phyloP scores from a whole-genome alignment of 1,140 invertebrate species.

The Zaprionus camerounensis region DNA sequence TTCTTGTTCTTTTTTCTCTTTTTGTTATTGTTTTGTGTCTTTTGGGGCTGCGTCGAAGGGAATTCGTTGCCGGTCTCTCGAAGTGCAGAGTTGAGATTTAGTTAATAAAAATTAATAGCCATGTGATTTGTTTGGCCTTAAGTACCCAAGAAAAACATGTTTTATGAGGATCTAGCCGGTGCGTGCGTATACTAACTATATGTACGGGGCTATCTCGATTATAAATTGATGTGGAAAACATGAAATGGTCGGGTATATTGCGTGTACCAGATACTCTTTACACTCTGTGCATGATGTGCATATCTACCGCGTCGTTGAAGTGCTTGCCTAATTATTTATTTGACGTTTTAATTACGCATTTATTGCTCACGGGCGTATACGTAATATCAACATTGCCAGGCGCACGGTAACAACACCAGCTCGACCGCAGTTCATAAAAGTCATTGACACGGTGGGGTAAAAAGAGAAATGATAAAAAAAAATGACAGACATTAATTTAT shows the following conservation, averaged over 20 bases:
- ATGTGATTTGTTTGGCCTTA: conserved; percentile 76
- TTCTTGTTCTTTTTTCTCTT: conserved; percentile 8
- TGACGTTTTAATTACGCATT: conserved; percentile 74
- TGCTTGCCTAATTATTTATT: conserved; percentile 70
- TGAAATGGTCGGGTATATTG: conserved; percentile 15
- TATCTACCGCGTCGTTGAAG: conserved; percentile 21
- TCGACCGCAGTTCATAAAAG: conserved; percentile 48
- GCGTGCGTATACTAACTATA: conserved; percentile 14
- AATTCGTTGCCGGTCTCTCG: conserved; percentile 28
- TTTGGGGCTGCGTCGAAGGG: conserved; percentile 27
- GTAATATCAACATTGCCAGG: conserved; percentile 40
- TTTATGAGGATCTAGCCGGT: conserved; percentile 29
- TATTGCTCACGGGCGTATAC: conserved; percentile 70
- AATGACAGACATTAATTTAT: conserved; percentile 45
- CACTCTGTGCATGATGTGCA: background rate
- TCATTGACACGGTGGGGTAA: conserved; percentile 51
- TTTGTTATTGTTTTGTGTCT: conserved; percentile 34
- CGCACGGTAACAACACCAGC: conserved; percentile 28
- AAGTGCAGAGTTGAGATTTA: conserved; percentile 69
- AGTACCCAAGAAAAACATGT: conserved; percentile 48
- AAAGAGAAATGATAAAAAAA: conserved; percentile 40
- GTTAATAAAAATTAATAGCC: conserved; percentile 82
- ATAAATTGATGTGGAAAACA: conserved; percentile 42
- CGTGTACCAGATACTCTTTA: background rate
- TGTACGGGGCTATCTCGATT: conserved; percentile 30